Conservation (phyloP, 2,797 vertebrate genomes). For the Paguma larvata region DNA sequence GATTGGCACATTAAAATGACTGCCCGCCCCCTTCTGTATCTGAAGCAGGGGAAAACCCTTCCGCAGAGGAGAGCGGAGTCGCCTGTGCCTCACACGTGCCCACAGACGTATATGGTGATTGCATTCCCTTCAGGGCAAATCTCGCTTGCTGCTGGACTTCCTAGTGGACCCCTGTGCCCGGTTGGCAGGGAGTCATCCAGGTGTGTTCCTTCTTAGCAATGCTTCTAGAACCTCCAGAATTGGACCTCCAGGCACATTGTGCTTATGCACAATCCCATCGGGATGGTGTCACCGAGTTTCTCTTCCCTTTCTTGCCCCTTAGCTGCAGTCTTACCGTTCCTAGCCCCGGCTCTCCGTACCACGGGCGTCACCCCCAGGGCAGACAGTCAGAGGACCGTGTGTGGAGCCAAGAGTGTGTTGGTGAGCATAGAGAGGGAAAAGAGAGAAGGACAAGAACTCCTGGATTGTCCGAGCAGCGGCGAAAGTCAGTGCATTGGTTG, state of each 20-base stretch:
- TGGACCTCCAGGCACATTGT: neutral
- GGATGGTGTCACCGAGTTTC: fast-evolving
- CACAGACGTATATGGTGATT: neutral
- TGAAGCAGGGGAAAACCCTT: neutral
- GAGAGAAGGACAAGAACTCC: too few species aligned
- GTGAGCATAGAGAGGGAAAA: neutral
- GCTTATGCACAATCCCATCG: neutral
- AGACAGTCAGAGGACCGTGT: neutral
- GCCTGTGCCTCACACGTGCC: too few species aligned
- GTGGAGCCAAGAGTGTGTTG: neutral
- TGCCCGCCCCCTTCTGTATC: too few species aligned
- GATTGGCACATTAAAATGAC: neutral
- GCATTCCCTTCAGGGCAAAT: neutral
- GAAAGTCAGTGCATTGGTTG: neutral
- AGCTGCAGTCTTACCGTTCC: neutral
- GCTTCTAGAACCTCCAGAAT: neutral
- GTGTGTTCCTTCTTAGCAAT: neutral
- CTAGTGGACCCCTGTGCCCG: neutral
- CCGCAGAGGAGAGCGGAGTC: fast-evolving
- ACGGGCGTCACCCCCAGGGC: neutral
- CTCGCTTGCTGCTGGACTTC: neutral
- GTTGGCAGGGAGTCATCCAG: neutral
- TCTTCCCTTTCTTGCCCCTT: neutral
- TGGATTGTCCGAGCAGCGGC: neutral
- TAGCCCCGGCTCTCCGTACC: neutral